These are phyloP conservation scores for Alethe diademata DNA, from an alignment of 2,113 vertebrate genomes.

Conservation along the genomic window DNA sequence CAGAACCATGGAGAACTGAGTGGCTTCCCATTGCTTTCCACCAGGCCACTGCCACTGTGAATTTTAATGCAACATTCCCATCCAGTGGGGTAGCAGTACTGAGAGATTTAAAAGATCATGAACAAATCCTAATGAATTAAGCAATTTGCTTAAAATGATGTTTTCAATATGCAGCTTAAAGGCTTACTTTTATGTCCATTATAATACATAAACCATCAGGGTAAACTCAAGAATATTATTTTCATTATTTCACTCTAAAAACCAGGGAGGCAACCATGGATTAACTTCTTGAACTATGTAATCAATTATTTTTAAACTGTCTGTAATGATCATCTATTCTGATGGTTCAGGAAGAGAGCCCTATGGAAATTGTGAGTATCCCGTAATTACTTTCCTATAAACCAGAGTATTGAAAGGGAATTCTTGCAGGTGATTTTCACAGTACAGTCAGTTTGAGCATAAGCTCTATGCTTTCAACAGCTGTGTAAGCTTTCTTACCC, in stretches of 20 bases:
- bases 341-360: neutral
- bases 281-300: neutral
- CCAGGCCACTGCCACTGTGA: neutral
- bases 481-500: conserved; percentile 75
- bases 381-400: neutral
- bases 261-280: neutral
- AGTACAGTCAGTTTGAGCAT: neutral
- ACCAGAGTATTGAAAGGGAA: neutral
- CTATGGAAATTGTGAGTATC: neutral
- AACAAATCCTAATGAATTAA: neutral
- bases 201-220: neutral
- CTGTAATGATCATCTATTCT: neutral
- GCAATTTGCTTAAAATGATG: neutral
- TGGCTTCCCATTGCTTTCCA: neutral
- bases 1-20: neutral
- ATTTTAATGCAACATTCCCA: neutral
- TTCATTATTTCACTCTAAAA: neutral
- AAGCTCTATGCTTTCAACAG: neutral
- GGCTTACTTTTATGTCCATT: neutral
- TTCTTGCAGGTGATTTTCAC: neutral
- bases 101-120: neutral
- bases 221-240: neutral
- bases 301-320: neutral
- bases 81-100: neutral
- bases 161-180: neutral